Evolutionary conservation across 1,140 invertebrate species (phyloP), one percentile per base, ranked within the genome.

Genomic region (Centruroides sculpturatus): DNA sequence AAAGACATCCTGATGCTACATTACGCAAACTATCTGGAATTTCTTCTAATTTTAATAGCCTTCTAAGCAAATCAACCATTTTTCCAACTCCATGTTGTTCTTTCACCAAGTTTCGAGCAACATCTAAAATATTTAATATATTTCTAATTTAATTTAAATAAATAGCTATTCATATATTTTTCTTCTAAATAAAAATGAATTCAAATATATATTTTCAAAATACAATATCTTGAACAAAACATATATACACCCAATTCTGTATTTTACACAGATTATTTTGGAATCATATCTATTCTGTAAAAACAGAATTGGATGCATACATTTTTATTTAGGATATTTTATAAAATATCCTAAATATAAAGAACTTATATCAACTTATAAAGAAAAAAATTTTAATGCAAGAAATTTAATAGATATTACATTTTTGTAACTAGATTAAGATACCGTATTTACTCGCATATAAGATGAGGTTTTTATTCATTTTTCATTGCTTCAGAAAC

Each of bases 1-100:
- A 78, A 10, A 92, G 74, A 64, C 86, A 81, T 35, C 85, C 85
- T 65, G 81, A 82, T 6, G 80, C 76, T 34, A 84, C 81, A 58
- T 71, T 71, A 11, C 76, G 59, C 49, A 77, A 66, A 66, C 70
- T 71, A 11, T 70, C 69, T 12, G 69, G 65, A 4, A 71, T 69
- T n/a, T 70, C 68, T n/a, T 71, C 68, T 52, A 62, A 69, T 49
- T 67, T 66, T 4, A 72, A 58, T 12, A 71, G 65, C 34, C 67
- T 66, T 56, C 68, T 61, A n/a, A 78, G 63, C 51, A 77, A 64
- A 13, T 66, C 58, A 8, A 76, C 59, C 35, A 76, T 61, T 35
- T 65, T 66, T 5, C 67, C 57, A n/a, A 75, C 69, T n/a, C 75
- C 75, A 57, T 74, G 64, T 49, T 69, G 64, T 12, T 72, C 70